Evolutionary conservation across 2,888 invertebrate species (phyloP).

Genomic region (Rhorus exstirpatorius): DNA sequence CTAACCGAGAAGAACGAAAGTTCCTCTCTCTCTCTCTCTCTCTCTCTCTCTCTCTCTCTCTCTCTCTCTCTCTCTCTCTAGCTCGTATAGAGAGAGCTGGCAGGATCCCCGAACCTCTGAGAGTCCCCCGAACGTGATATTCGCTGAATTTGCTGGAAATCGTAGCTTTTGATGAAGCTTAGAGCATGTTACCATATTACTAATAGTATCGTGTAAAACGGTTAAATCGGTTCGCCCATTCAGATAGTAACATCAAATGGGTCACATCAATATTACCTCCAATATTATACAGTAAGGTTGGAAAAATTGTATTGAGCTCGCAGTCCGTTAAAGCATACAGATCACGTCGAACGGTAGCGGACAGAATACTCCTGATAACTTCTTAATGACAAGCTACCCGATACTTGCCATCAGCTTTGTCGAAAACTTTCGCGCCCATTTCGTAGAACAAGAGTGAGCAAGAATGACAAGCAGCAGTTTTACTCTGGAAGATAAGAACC

Average conservation of each 20-base stretch:
- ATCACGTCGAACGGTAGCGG: not conserved
- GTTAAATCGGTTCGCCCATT: not conserved
- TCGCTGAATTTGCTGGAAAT: constrained; percentile 16
- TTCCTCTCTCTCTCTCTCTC: constrained; percentile 2
- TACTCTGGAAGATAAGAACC: constrained; percentile 2
- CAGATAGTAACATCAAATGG: not conserved
- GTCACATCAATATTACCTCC: not conserved
- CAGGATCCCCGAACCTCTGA: constrained; percentile 6
- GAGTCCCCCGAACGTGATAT: constrained; percentile 63
- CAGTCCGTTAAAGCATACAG: not conserved
- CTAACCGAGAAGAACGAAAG: constrained; percentile 51
- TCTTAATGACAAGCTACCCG: not conserved
- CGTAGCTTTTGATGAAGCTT: not conserved
- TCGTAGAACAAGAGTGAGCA: not conserved
- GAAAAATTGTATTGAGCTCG: no score
- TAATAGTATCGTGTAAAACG: constrained; percentile 2
- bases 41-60: constrained; percentile 14
- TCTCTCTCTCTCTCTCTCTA: constrained; percentile 8
- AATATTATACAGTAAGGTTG: no score
- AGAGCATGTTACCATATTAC: not conserved
- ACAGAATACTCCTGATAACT: not conserved
- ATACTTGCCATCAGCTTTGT: constrained; percentile 13
- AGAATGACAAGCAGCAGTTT: constrained; percentile 15
- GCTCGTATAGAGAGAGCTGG: constrained; percentile 1
- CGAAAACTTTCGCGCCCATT: constrained; percentile 29